Base-by-base conservation (phyloP, 1,140 invertebrate genomes). In the Ostrea edulis region DNA sequence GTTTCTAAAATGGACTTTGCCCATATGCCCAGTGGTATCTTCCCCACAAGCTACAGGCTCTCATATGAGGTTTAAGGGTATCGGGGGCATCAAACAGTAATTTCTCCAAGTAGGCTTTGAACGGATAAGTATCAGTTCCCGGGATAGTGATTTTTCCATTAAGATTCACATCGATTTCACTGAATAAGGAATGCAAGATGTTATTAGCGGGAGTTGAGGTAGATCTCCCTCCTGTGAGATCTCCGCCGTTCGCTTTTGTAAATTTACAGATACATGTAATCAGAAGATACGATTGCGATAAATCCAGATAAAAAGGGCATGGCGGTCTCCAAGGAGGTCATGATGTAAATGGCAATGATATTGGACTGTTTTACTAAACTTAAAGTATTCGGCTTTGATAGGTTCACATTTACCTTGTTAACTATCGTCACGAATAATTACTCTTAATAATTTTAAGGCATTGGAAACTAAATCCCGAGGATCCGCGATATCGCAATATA, bases 81-180 rank as follows among this genome's bases (percentile, higher is more conserved):
- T 22, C 9, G 12, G n/a, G 53, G 29, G 8, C 14, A 17, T 58
- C 62, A 2, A 54, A 85, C 20, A 85, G 55, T 54, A 85, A 85
- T 35, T 55, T 85, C 53, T 85, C 83, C 22, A 85, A 29, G 58
- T 85, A 85, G 5, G 83, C 53, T 62, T 54, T 52, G 55, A 62
- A 85, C 29, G 83, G 83, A 85, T 85, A 85, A n/a, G 83, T 85
- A 62, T 77, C 68, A 0, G 22, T 77, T 25, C 68, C 68, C 14
- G 25, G 68, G 5, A 8, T 77, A 4, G 35, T 12, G 8, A 77
- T 29, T 77, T 77, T 62, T 17, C 83, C 83, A 85, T 85, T 85
- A 0, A 85, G 55, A 29, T 8, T 58, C 22, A 55, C 12, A 62
- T 85, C 68, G 8, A 77, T 77, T 77, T 77, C 68, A 5, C 22